These are phyloP conservation scores for Cricetomys ansorgei DNA, from an alignment of 2,113 vertebrate species.

Conservation along the genomic window DNA sequence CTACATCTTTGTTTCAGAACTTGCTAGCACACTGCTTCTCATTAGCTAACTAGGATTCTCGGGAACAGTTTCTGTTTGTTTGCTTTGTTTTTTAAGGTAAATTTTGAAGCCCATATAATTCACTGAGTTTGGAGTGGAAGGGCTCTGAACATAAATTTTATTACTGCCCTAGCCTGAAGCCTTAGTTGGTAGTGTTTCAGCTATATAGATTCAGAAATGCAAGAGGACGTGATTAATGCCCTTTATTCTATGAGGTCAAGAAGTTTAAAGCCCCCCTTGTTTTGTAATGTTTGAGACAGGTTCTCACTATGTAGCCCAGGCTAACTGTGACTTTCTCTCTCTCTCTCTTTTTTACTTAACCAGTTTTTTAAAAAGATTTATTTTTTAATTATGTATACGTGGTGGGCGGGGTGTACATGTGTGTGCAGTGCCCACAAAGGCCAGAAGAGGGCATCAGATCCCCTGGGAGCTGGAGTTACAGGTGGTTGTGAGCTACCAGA, in stretches of 20 bases:
- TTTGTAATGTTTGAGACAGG: neutral
- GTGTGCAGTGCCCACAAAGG: neutral
- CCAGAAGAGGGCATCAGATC: neutral
- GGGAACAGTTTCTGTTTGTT: neutral
- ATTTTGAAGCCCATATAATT: neutral
- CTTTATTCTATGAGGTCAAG: neutral
- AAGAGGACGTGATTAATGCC: neutral
- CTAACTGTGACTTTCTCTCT: neutral
- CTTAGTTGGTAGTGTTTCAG: neutral
- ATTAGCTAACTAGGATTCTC: neutral
- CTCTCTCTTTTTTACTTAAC: neutral
- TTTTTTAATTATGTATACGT: neutral
- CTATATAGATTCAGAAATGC: neutral
- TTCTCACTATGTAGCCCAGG: neutral
- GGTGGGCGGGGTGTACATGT: neutral
- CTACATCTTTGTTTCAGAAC: slow-evolving; percentile 40
- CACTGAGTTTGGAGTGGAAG: neutral
- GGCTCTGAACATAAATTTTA: neutral
- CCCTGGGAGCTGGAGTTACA: neutral
- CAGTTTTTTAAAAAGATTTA: neutral
- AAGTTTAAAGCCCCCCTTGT: neutral
- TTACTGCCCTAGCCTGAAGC: neutral
- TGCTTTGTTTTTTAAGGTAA: neutral
- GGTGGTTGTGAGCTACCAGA: neutral
- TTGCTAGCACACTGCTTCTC: slow-evolving; percentile 17